Base-by-base conservation (phyloP, 2,888 invertebrate species). In the Bugulina stolonifera region DNA sequence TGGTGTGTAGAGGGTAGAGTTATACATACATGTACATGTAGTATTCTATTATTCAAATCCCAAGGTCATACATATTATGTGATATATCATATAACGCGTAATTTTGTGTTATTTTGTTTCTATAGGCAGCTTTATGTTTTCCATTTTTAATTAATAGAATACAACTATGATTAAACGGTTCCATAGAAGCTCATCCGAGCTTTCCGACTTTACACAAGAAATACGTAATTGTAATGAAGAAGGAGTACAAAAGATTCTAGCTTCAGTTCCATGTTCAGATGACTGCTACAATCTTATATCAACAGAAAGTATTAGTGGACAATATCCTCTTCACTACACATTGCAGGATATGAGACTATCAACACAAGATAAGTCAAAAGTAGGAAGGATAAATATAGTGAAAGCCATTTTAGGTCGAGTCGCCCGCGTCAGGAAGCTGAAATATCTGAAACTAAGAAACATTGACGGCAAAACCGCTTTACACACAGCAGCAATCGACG, bases 311-410 rank as follows among this genome's bases (percentile, higher is more conserved):
- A 27, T 1, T 14, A 64, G 32, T 64, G 64, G 64, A 14, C 64
- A 64, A n/a, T 64, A 32, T 27, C 64, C 64, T 3, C 32, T 64
- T 5, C 64, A 64, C 32, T 64, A 64, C 32, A 18, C 64, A 32
- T 10, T 64, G 5, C 22, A n/a, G 32, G 64, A 64, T 5, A 64
- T 64, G 64, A 18, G 43, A 10, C 18, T 18, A 18, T 18, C 5
- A 5, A 43, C 43, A 5, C 3, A 27, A 1, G 32, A 64, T 32
- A 32, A 34, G n/a, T 14, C 14, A 18, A 64, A 32, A 32, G 32
- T 32, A 29, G 23, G 23, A 18, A 64, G 64, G n/a, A 27, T 64
- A 64, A 14, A 27, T 14, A 32, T 64, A 2, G 64, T 32, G 14
- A 27, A 27, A 14, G 32, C 34, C 27, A 64, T 64, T 32, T 25